Evolutionary conservation across 30 jellyfish, hydroid and myxozoan genomes (phyloP), one percentile per base, ranked within the genome.

Genomic region (Hydractinia echinata): DNA sequence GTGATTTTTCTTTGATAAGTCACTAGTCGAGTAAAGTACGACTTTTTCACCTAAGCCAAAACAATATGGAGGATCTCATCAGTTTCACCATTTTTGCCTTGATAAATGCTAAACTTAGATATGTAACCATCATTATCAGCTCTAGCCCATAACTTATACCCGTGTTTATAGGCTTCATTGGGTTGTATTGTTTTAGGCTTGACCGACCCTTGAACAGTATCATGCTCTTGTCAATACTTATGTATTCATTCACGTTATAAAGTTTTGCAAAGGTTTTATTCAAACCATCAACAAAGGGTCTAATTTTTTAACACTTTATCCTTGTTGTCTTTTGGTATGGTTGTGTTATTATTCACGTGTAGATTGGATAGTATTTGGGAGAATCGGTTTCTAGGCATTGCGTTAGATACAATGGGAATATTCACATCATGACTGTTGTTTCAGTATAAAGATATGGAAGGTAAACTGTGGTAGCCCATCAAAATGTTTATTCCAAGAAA

Each of bases 71-170:
- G 83, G 73, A 7, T 87, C 89, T 84, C 60, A n/a, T 87, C 95
- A 69, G 76, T 55, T 62, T 60, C 61, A 73, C 68, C 87, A 77
- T 70, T 54, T 80, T 89, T 89, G 51, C 95, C 96, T 66, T 85
- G 92, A 61, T 89, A 89, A 51, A 85, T 58, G 66, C 82, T 85
- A 85, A 89, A 85, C 51, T 89, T 89, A 70, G 81, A 66, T n/a
- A 85, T 54, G 83, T 76, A 88, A 44, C 92, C 96, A 88, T 72
- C 92, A 82, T 51, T 84, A 83, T 88, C 95, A 69, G 96, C 95
- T 55, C 84, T 77, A 61, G 66, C 77, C 95, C 96, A 88, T 49
- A 88, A 58, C 73, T 88, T 88, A 67, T 87, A 87, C 7, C 96
- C 94, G 5, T 82, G 86, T 76, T 87, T 87, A 44, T 87, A 48